Base-by-base conservation (phyloP, 2,113 vertebrate genomes). In the Potamarius usumacintae region DNA sequence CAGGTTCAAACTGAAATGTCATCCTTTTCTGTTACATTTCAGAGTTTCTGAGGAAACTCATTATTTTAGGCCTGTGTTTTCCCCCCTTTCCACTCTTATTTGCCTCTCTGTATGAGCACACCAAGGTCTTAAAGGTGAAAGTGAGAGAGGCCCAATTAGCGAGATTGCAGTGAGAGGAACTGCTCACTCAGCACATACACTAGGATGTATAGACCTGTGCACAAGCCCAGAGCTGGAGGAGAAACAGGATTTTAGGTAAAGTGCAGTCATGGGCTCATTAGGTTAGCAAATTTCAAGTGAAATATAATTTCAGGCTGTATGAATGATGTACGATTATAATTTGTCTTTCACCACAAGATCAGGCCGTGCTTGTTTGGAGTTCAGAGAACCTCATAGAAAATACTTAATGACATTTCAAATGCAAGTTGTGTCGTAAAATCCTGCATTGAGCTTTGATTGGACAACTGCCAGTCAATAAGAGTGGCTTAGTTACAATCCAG, bases 1-100 rank as follows among this genome's bases (percentile, higher is more conserved):
- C 72, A 7, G 91, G 95, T 95, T 96, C 94, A 95, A 94, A 93
- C 91, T 93, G 89, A 96, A 96, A 95, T 96, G 94, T 94, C 95
- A 96, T 93, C 90, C 87, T 94, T 94, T 96, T 95, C 94, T 92
- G 93, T 94, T 94, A 92, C 92, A 93, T 95, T 94, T 93, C 93
- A 91, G 86, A 90, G 88, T 91, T 91, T 92, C 94, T 94, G 93
- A 90, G 77, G 91, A 95, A 93, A 94, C 95, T 95, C 95, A 95
- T 96, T 96, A 96, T 94, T 95, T 93, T 91, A 91, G 89, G 93
- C 91, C 90, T 91, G 92, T 95, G 94, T 95, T 95, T 95, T 94
- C 93, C 93, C 92, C 91, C 94, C 93, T 93, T 93, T 91, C 90
- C 91, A 91, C 91, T 90, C 92, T 95, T 94, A 95, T 95, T 95